Base-by-base conservation (phyloP, 2,113 vertebrate genomes). In the Rhineura floridana region DNA sequence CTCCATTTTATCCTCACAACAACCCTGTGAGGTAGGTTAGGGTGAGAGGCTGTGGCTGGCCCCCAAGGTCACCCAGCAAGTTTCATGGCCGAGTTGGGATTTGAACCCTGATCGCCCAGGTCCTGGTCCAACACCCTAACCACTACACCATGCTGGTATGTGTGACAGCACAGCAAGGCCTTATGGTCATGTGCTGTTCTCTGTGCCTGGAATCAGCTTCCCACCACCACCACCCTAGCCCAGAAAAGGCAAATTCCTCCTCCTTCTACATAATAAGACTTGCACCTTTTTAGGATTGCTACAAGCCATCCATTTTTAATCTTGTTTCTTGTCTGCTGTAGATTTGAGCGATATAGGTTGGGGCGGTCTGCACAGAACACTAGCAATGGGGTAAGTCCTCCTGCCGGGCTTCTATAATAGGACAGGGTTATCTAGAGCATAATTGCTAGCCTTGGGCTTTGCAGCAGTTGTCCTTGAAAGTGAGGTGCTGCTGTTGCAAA, bases 371-470 rank as follows among this genome's bases (percentile, higher is more conserved):
- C 96, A 88, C 98, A 98, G 93, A 98, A 95, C 6, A 91, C 97
- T 95, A 98, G 98, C 95, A 99, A 99, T 33, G 98, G 99, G 93
- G 99, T 99, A 96, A 98, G 98, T 97, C 73, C 36, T 50, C 42
- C 28, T 19, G 10, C 17, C 28, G n/a, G 36, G 55, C 12, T 42
- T 55, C 55, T 25, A n/a, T 77, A 77, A 17, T 1, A 2, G 21
- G 23, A 33, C 36, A 13, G 52, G 2, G 2, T 50, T 52, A 1
- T 12, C 67, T 4, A 11, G 11, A 8, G 8, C 6, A 4, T 15
- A 77, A 77, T 33, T 10, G 13, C 36, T 42, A 2, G 4, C 13
- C 13, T 44, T 42, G 9, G 23, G 50, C 36, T 42, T 75, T 42
- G 67, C 25, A 13, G 15, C 17, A 33, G 23, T 44, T 21, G 6